A percentile compares a stretch with the other conserved stretches of the same genome.
Evolutionary conservation across 2,113 vertebrate species (phyloP).

Genomic region (Rhadina sibilatrix): DNA sequence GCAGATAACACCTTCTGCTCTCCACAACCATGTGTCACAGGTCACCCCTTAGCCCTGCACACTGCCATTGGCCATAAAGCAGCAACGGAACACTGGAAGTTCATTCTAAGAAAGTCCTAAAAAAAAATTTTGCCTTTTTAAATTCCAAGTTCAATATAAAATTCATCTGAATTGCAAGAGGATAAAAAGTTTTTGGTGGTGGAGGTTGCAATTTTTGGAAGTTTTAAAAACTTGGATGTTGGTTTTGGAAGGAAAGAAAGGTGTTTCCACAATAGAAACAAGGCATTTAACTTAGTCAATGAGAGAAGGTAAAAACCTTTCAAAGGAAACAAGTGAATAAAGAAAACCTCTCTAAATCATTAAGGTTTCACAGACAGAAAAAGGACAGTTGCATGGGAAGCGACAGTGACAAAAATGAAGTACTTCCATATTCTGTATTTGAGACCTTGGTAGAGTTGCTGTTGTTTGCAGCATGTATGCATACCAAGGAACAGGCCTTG

Average conservation of each 20-base stretch:
- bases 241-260: constrained; percentile 28
- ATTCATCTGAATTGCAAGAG: background rate
- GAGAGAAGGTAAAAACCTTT: constrained; percentile 36
- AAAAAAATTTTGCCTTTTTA: background rate
- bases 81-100: background rate
- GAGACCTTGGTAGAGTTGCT: background rate
- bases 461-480: background rate
- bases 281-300: constrained; percentile 51
- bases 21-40: background rate
- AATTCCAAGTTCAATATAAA: background rate
- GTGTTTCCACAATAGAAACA: background rate
- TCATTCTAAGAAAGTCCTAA: background rate
- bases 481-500: background rate
- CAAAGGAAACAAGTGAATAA: background rate
- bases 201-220: constrained; percentile 25
- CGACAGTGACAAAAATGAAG: background rate
- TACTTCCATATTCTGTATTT: background rate
- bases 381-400: background rate
- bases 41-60: background rate
- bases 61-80: background rate
- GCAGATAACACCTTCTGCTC: background rate
- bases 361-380: background rate
- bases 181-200: background rate
- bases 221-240: background rate
- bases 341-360: background rate